Conservation (phyloP, 2,888 invertebrate species). For the Leucania comma region DNA sequence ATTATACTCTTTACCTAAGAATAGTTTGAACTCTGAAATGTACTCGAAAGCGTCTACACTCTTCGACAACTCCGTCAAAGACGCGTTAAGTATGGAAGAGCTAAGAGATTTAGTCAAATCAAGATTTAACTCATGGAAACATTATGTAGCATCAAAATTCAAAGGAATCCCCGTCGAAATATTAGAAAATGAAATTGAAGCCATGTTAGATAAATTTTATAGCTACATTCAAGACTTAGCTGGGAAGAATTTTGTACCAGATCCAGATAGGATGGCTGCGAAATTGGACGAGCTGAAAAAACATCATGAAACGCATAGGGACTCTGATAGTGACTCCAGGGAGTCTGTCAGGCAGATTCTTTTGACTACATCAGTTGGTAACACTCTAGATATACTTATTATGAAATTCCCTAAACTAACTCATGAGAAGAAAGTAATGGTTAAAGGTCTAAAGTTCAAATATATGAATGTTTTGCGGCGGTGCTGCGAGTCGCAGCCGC, state of each 20-base stretch:
- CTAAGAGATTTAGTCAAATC: constrained; percentile 78
- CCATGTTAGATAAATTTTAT: constrained; percentile 83
- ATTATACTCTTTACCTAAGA: constrained; percentile 75
- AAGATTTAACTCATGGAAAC: constrained; percentile 83
- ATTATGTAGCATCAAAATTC: constrained; percentile 79
- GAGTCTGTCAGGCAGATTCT: constrained; percentile 81
- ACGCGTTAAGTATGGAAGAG: constrained; percentile 83
- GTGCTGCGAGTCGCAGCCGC: constrained; percentile 81
- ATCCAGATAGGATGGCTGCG: constrained; percentile 78
- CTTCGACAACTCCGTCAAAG: constrained; percentile 84
- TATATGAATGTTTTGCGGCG: constrained; percentile 82
- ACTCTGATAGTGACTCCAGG: constrained; percentile 73
- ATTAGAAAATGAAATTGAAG: constrained; percentile 82
- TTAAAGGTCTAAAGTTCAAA: constrained; percentile 82
- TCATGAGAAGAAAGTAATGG: constrained; percentile 78
- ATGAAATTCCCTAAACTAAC: constrained; percentile 83
- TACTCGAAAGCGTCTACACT: constrained; percentile 79
- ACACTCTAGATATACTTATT: constrained; percentile 82
- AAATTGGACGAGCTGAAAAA: constrained; percentile 79
- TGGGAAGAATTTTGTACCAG: constrained; percentile 69
- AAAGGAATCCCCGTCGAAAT: constrained; percentile 81
- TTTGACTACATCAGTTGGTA: constrained; percentile 78
- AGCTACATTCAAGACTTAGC: constrained; percentile 82
- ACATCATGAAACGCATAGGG: constrained; percentile 73
- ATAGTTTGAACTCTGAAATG: constrained; percentile 78